Percentiles rank a stretch among this genome's conserved stretches.
Evolutionary conservation across 1,140 invertebrate genomes (phyloP).

Genomic region (Hetaerina americana): DNA sequence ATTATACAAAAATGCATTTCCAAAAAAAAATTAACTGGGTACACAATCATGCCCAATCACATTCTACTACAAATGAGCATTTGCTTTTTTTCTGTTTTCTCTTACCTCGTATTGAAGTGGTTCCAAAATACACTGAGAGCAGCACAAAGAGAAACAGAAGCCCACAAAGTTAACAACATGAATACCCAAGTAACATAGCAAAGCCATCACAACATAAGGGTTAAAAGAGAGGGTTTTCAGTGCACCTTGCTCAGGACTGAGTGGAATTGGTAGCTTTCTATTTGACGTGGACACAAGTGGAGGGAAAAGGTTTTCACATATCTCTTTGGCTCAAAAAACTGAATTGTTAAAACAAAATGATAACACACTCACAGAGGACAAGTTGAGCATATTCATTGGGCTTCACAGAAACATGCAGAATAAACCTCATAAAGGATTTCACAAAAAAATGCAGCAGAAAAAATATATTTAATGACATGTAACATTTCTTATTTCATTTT

Average conservation of each 20-base stretch:
- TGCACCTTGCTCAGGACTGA: not conserved
- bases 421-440: not conserved
- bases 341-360: not conserved
- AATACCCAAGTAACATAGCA: conserved; percentile 5
- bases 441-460: not conserved
- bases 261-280: not conserved
- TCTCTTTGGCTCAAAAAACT: not conserved
- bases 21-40: too few relatives aligned
- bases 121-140: conserved; percentile 86
- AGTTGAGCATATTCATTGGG: not conserved
- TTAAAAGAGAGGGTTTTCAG: not conserved
- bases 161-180: conserved; percentile 7
- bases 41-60: too few relatives aligned
- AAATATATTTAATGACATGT: not conserved
- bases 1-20: too few relatives aligned
- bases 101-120: conserved; percentile 96
- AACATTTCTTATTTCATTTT: conserved; percentile 1
- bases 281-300: not conserved
- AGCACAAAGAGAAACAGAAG: conserved; percentile 28
- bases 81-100: conserved; percentile 22
- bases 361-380: not conserved
- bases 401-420: not conserved
- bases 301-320: not conserved
- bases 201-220: conserved; percentile 4
- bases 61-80: conserved; percentile 13